Conservation (phyloP, 2,113 vertebrate species). For the Amazona vittata region DNA sequence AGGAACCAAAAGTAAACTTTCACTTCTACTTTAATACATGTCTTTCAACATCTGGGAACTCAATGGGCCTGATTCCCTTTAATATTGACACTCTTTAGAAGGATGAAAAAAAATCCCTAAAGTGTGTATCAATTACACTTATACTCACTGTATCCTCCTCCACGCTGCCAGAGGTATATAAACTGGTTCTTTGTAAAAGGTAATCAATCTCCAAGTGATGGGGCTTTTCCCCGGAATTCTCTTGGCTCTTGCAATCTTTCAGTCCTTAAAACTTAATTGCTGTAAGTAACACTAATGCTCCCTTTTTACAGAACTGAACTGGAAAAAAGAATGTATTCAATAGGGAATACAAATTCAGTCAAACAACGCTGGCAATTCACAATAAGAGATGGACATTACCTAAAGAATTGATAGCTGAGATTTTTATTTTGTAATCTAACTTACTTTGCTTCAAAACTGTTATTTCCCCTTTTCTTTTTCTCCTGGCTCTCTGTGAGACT, state of each 20-base stretch:
- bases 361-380: background rate
- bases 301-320: background rate
- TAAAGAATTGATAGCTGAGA: background rate
- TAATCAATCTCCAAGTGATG: background rate
- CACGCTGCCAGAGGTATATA: background rate
- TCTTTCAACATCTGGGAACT: background rate
- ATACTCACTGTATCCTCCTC: background rate
- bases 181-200: background rate
- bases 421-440: conserved; percentile 25
- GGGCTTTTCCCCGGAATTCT: background rate
- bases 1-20: conserved; percentile 37
- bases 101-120: background rate
- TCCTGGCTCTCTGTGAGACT: conserved; percentile 79
- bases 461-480: conserved; percentile 83
- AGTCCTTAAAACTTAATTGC: background rate
- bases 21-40: background rate
- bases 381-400: background rate
- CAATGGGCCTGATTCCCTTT: background rate
- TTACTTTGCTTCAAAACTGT: conserved; percentile 83
- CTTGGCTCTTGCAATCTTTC: background rate
- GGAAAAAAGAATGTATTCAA: background rate
- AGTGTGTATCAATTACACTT: background rate
- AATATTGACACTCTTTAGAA: background rate
- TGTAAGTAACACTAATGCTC: background rate
- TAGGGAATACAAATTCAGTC: background rate